These are phyloP conservation scores for Balaeniceps rex DNA, from an alignment of 2,113 vertebrate species.

Conservation along the genomic window DNA sequence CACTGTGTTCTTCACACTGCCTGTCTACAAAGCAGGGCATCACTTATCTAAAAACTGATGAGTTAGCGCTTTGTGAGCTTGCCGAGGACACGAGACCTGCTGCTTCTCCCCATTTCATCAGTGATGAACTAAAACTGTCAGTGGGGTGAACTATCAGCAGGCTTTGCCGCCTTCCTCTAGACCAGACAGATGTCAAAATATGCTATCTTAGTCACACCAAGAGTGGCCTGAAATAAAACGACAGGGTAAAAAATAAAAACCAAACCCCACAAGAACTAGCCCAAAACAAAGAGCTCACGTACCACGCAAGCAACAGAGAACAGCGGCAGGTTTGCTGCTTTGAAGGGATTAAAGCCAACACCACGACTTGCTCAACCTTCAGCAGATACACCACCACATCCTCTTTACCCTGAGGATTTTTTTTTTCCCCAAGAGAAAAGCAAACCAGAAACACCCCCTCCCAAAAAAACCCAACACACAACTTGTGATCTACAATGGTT, in stretches of 20 bases:
- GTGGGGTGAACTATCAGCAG: fast-evolving
- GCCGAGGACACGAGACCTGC: fast-evolving
- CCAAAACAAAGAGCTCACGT: background rate
- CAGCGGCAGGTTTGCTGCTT: background rate
- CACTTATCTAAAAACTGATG: background rate
- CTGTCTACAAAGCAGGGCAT: background rate
- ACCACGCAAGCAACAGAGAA: background rate
- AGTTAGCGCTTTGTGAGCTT: background rate
- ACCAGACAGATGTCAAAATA: background rate
- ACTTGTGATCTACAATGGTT: background rate
- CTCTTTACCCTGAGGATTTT: background rate
- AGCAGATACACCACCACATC: background rate
- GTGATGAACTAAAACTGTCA: background rate
- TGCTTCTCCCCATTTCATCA: background rate
- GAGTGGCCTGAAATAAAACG: background rate
- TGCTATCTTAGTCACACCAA: background rate
- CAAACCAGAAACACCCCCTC: background rate
- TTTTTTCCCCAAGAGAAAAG: background rate
- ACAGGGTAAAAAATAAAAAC: background rate
- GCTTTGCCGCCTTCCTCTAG: background rate
- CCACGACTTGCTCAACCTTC: fast-evolving
- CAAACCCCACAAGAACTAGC: background rate
- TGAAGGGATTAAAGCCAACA: background rate
- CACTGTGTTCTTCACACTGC: background rate
- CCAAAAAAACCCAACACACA: background rate